Evolutionary conservation across 2,888 invertebrate genomes (phyloP).

Genomic region (Trachelus iudaicus): DNA sequence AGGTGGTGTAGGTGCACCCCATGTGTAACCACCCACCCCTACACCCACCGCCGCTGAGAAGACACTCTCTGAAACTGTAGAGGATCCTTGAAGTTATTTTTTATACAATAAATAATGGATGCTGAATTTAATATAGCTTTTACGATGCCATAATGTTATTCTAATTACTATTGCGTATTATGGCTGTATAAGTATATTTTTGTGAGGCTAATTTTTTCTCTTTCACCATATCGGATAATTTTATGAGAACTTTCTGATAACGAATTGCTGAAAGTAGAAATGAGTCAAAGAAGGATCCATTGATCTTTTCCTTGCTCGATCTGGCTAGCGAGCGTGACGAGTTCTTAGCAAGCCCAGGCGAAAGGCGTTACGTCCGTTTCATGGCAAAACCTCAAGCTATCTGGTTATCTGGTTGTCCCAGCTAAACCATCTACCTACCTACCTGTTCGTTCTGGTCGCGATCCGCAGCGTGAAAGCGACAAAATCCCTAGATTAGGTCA

Average conservation of each 20-base stretch:
- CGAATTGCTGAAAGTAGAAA: not conserved
- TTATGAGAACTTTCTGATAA: not conserved
- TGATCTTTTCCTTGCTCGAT: not conserved
- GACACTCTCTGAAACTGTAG: constrained; percentile 74
- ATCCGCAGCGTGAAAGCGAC: constrained; percentile 42
- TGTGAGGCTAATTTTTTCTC: too few species aligned
- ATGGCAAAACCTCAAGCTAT: not conserved
- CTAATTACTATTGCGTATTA: too few species aligned
- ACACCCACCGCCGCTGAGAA: constrained; percentile 71
- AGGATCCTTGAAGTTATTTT: not conserved
- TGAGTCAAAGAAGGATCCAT: not conserved
- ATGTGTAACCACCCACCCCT: constrained; percentile 68
- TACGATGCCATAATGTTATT: too few species aligned
- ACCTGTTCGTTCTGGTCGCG: constrained; percentile 50
- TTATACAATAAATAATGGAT: not conserved
- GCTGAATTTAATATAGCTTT: too few species aligned
- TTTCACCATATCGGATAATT: not conserved
- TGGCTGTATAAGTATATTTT: too few species aligned
- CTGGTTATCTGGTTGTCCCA: not conserved
- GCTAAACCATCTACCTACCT: not conserved
- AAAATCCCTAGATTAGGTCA: constrained; percentile 18
- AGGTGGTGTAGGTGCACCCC: constrained; percentile 76
- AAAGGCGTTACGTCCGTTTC: constrained; percentile 1
- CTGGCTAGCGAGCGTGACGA: not conserved
- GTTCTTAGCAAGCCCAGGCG: not conserved